These are phyloP conservation scores for Megaceryle torquata DNA, from an alignment of 2,113 vertebrate genomes.

Conservation along the genomic window DNA sequence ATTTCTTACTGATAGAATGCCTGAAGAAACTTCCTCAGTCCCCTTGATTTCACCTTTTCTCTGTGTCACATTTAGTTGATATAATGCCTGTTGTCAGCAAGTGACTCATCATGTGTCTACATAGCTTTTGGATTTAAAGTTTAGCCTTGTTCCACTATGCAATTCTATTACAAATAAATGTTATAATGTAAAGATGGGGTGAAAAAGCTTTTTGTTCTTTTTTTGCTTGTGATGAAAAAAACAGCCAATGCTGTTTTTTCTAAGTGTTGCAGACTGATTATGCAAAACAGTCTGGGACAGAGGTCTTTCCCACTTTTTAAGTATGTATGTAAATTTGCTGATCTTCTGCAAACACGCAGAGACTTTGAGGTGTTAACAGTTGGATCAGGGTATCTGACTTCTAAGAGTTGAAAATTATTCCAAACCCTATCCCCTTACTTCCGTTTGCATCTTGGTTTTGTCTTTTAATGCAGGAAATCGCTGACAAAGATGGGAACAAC, in stretches of 20 bases:
- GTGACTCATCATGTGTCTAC: not conserved
- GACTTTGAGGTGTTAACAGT: not conserved
- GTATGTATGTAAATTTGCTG: not conserved
- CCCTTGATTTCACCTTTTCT: slow-evolving; percentile 43
- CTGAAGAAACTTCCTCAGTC: not conserved
- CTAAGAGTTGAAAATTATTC: not conserved
- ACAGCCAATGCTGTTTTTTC: not conserved
- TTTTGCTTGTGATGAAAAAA: not conserved
- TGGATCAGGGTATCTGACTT: not conserved
- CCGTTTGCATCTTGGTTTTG: not conserved
- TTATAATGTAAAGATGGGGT: not conserved
- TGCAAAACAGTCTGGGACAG: not conserved
- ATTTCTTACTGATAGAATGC: not conserved
- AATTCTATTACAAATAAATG: not conserved
- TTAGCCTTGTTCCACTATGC: not conserved
- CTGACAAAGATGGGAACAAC: slow-evolving; percentile 98
- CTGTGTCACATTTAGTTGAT: not conserved
- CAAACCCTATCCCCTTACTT: not conserved
- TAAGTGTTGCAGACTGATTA: not conserved
- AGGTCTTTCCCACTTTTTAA: not conserved
- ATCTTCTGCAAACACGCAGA: not conserved
- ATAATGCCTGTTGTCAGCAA: not conserved
- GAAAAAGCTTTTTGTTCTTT: not conserved
- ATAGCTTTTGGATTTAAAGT: not conserved
- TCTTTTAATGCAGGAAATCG: slow-evolving; percentile 86